Evolutionary conservation across 2,797 vertebrate genomes (phyloP).

Genomic region (Epinephelus awoara): DNA sequence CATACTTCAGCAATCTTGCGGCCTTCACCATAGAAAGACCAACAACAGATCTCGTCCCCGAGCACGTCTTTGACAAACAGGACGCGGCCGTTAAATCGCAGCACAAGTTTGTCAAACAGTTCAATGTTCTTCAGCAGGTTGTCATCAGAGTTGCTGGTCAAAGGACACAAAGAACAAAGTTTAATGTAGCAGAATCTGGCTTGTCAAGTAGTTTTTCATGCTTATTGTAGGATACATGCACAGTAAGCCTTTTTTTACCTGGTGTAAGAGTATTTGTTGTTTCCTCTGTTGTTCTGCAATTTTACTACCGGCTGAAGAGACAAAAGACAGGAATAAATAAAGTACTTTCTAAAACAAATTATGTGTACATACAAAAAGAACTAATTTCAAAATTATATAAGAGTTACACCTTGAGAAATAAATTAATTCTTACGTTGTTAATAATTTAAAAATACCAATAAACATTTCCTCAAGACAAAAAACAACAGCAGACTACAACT

Average conservation of each 20-base stretch:
- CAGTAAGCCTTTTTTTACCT: constrained; percentile 85
- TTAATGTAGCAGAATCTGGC: background rate
- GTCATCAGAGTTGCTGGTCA: constrained; percentile 94
- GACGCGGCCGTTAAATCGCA: constrained; percentile 96
- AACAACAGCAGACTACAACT: background rate
- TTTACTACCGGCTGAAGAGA: constrained; percentile 94
- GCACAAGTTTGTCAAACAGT: constrained; percentile 96
- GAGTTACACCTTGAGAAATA: background rate
- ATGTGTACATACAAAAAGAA: background rate
- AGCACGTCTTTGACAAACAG: constrained; percentile 98
- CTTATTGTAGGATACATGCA: background rate
- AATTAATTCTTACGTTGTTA: background rate
- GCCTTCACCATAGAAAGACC: constrained; percentile 98
- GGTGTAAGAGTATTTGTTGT: constrained; percentile 99
- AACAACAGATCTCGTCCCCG: constrained; percentile 99
- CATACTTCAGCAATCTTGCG: constrained; percentile 98
- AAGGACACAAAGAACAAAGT: background rate
- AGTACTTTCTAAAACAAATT: background rate
- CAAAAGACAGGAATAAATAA: background rate
- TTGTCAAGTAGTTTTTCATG: background rate
- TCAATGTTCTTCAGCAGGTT: constrained; percentile 99
- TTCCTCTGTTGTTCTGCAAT: constrained; percentile 98
- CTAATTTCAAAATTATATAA: background rate
- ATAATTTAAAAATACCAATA: background rate
- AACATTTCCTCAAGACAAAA: background rate